Evolutionary conservation across 2,888 invertebrate species (phyloP).

Genomic region (Drosophila formosana): DNA sequence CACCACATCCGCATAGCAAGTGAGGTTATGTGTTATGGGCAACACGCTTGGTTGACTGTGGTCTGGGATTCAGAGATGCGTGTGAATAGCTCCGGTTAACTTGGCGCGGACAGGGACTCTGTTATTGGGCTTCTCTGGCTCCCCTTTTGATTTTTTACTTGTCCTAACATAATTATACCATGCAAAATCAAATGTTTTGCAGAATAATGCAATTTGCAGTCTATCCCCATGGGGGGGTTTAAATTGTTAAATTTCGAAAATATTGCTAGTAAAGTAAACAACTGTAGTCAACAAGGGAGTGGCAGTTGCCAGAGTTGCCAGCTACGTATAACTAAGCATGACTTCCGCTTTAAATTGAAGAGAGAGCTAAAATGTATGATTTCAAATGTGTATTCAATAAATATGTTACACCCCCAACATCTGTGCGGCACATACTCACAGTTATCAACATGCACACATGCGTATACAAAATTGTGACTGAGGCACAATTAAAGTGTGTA

Average conservation of each 20-base stretch:
- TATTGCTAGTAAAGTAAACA: not conserved
- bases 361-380: no score
- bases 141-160: not conserved
- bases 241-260: not conserved
- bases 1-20: conserved; percentile 58
- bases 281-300: no score
- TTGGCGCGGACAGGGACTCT: conserved; percentile 3
- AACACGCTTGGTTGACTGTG: conserved; percentile 47
- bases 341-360: no score
- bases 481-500: conserved; percentile 40
- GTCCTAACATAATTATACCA: conserved; percentile 39
- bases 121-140: not conserved
- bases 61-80: conserved; percentile 26
- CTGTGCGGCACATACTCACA: not conserved
- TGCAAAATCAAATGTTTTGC: conserved; percentile 34
- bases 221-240: not conserved
- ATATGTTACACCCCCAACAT: not conserved
- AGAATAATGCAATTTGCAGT: conserved; percentile 8
- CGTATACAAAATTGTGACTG: not conserved
- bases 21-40: conserved; percentile 44
- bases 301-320: conserved; percentile 1
- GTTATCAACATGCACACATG: not conserved
- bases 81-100: conserved; percentile 27
- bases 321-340: not conserved
- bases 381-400: conserved; percentile 2